Conservation (phyloP, 1,140 invertebrate genomes). For the Drosophila chauvacae region DNA sequence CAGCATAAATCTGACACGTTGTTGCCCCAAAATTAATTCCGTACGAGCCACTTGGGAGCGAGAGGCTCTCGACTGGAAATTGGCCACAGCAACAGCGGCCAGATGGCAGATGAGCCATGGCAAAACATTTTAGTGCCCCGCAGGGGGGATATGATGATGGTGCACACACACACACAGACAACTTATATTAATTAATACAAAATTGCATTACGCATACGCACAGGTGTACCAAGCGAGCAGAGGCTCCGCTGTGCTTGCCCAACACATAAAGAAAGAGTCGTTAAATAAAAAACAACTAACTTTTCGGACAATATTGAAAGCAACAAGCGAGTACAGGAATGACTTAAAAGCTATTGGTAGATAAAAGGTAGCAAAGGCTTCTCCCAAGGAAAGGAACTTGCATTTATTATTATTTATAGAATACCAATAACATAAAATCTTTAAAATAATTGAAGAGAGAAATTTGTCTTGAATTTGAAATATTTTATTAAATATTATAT, state of each 20-base stretch:
- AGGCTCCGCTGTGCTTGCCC: not conserved
- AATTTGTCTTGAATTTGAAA: too few relatives aligned
- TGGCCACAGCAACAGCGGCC: constrained; percentile 38
- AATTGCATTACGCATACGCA: constrained; percentile 81
- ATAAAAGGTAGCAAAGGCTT: not conserved
- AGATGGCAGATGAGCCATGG: constrained; percentile 58
- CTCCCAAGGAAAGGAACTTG: not conserved
- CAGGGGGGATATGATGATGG: constrained; percentile 24
- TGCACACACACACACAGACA: constrained; percentile 28
- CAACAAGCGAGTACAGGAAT: constrained; percentile 44
- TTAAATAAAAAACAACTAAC: constrained; percentile 69
- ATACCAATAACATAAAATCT: not conserved
- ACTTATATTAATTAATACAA: constrained; percentile 78
- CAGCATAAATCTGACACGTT: constrained; percentile 68
- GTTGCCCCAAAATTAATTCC: constrained; percentile 76
- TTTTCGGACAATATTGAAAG: constrained; percentile 57
- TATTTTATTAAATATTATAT: not conserved
- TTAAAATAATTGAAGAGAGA: too few relatives aligned
- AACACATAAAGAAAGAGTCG: constrained; percentile 66
- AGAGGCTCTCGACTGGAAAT: constrained; percentile 33
- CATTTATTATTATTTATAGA: not conserved
- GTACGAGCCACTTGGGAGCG: constrained; percentile 55
- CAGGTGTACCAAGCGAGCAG: constrained; percentile 56
- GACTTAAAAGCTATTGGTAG: not conserved
- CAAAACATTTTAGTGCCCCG: constrained; percentile 63